These are phyloP conservation scores for Ciconia nigra DNA, from an alignment of 2,797 vertebrate genomes.

Conservation along the genomic window DNA sequence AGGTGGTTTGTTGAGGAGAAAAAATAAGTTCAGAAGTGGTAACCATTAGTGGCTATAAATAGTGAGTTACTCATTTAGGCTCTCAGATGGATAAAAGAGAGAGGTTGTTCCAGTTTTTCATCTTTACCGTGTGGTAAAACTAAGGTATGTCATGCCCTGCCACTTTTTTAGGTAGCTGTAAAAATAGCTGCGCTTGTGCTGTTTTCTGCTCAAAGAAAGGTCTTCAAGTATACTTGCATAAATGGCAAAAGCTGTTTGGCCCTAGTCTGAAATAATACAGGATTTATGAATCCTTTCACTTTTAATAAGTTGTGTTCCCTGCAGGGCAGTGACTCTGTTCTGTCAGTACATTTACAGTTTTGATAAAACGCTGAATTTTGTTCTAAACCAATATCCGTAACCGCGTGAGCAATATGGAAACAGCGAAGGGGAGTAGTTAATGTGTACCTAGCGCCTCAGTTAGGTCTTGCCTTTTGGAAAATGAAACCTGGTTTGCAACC, in stretches of 20 bases:
- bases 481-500: background rate
- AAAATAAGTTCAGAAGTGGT: slow-evolving; percentile 45
- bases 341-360: background rate
- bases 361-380: background rate
- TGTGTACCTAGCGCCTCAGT: fast-evolving
- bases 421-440: background rate
- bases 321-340: background rate
- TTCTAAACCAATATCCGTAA: background rate
- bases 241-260: background rate
- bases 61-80: slow-evolving; percentile 38
- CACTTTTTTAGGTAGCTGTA: background rate
- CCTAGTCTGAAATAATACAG: background rate
- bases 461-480: background rate
- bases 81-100: background rate
- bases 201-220: background rate
- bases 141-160: slow-evolving; percentile 33
- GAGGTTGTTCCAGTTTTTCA: slow-evolving; percentile 32
- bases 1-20: background rate
- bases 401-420: background rate
- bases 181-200: slow-evolving; percentile 24
- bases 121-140: slow-evolving; percentile 46
- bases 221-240: background rate
- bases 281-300: background rate
- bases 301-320: background rate
- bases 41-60: slow-evolving; percentile 63